Percentiles rank a stretch among this genome's conserved stretches.
phyloP scores from a whole-genome alignment of 2,113 vertebrate species.

The Vombatus ursinus region DNA sequence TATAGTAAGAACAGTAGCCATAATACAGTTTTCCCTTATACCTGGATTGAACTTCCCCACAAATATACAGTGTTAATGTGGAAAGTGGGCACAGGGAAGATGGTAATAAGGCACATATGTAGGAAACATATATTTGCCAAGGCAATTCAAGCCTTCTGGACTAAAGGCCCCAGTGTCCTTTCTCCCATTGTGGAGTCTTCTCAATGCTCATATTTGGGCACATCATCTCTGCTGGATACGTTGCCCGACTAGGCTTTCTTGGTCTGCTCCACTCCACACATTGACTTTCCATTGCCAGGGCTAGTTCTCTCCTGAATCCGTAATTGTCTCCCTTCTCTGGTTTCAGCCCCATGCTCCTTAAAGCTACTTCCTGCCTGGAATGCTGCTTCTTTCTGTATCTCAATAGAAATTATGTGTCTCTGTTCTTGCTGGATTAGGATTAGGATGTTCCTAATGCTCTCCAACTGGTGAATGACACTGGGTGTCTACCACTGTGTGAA shows the following conservation, averaged over 20 bases:
- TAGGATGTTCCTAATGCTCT: background rate
- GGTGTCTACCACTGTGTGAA: background rate
- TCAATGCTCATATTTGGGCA: background rate
- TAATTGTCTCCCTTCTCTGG: too few species aligned
- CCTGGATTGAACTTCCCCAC: background rate
- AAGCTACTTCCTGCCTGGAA: too few species aligned
- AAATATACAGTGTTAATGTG: background rate
- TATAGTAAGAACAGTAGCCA: background rate
- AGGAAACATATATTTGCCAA: background rate
- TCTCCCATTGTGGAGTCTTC: background rate
- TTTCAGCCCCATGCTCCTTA: too few species aligned
- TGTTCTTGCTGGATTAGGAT: background rate
- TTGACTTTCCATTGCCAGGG: background rate
- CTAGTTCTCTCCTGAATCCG: background rate
- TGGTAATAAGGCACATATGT: background rate
- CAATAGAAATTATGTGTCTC: too few species aligned
- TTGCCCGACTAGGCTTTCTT: background rate
- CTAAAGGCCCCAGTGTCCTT: too few species aligned
- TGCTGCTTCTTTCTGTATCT: background rate
- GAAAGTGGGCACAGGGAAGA: background rate
- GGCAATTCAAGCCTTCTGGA: background rate
- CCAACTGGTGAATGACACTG: background rate
- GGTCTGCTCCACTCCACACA: background rate
- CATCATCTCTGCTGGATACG: background rate
- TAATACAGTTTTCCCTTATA: background rate